Evolutionary conservation across 2,888 invertebrate genomes (phyloP).

Genomic region (Ormyrus pomaceus): DNA sequence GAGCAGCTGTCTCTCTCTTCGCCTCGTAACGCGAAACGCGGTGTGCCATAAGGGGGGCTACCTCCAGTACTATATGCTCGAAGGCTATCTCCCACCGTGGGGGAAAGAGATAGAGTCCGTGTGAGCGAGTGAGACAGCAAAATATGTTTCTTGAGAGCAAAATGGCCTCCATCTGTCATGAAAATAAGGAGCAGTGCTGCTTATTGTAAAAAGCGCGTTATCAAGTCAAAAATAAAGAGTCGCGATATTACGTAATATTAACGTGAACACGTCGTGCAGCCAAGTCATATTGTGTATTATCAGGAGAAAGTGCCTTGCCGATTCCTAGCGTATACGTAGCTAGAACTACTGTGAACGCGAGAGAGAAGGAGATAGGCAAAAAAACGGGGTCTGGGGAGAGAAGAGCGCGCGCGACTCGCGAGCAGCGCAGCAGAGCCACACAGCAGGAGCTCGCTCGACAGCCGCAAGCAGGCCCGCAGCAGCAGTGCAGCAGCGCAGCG

Average conservation of each 20-base stretch:
- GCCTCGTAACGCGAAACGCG: too few relatives aligned
- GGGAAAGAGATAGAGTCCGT: too few relatives aligned
- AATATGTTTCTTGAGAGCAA: conserved; percentile 65
- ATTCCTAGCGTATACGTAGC: not conserved
- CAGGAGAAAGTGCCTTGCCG: not conserved
- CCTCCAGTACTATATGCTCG: too few relatives aligned
- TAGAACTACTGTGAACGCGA: not conserved
- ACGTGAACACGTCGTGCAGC: conserved; percentile 5
- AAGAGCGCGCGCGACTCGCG: not conserved
- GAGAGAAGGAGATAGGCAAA: not conserved
- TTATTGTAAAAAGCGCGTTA: too few relatives aligned
- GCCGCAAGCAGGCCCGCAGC: conserved; percentile 10
- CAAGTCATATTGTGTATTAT: too few relatives aligned
- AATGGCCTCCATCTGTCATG: conserved; percentile 73
- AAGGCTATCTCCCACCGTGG: too few relatives aligned
- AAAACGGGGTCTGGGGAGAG: conserved; percentile 16
- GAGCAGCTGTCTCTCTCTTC: too few relatives aligned
- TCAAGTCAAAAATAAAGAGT: not conserved
- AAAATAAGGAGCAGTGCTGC: conserved; percentile 14
- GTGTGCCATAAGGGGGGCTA: too few relatives aligned
- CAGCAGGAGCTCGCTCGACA: not conserved
- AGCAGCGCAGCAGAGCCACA: too few relatives aligned
- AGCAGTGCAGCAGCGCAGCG: conserved; percentile 13
- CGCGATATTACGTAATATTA: conserved; percentile 23
- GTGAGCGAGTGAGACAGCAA: too few relatives aligned